Evolutionary conservation across 2,888 invertebrate species (phyloP).

Genomic region (Molorchus minor): DNA sequence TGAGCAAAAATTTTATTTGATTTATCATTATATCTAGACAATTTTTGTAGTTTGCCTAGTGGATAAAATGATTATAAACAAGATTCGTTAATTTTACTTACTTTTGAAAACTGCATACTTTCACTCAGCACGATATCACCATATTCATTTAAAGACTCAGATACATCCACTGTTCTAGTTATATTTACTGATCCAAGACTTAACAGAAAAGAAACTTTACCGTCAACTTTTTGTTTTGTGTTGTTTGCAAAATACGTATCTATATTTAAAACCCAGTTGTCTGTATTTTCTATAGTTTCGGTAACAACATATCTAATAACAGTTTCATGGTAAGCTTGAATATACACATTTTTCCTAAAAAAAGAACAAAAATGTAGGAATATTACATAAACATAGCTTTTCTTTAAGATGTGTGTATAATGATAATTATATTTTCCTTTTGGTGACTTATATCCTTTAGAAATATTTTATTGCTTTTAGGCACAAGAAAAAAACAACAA

Average conservation of each 20-base stretch:
- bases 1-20: too few relatives aligned
- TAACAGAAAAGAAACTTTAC: conserved; percentile 41
- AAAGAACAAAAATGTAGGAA: conserved; percentile 26
- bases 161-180: neutral
- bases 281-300: conserved; percentile 51
- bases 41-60: too few relatives aligned
- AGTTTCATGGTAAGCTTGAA: conserved; percentile 73
- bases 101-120: conserved; percentile 40
- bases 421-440: too few relatives aligned
- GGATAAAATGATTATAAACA: too few relatives aligned
- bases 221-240: conserved; percentile 36
- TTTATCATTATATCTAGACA: too few relatives aligned
- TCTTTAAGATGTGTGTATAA: too few relatives aligned
- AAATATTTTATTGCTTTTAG: neutral
- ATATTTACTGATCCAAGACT: conserved; percentile 16
- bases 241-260: conserved; percentile 59
- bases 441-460: too few relatives aligned
- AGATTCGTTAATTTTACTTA: conserved; percentile 34
- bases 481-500: neutral
- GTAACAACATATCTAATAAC: conserved; percentile 71
- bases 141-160: conserved; percentile 29
- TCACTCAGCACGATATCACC: conserved; percentile 54
- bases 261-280: conserved; percentile 62
- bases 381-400: neutral
- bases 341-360: conserved; percentile 72